Evolutionary conservation across 92 coral and sea anemone genomes (phyloP).

Genomic region (Zoanthus solanderi): DNA sequence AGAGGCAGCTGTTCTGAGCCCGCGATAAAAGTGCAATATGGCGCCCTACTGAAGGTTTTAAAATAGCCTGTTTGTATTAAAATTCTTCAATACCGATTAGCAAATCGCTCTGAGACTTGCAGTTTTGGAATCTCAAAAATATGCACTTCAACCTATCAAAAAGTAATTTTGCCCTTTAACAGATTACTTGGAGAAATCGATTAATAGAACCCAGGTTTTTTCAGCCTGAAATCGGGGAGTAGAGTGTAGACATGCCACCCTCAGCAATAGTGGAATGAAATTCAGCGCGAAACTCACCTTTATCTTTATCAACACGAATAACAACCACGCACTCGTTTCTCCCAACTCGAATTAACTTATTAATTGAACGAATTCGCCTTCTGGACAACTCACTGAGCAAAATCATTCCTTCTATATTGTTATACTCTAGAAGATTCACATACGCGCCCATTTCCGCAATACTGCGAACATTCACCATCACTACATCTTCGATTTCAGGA

Average conservation of each 20-base stretch:
- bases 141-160: too few relatives aligned
- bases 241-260: too few relatives aligned
- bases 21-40: too few relatives aligned
- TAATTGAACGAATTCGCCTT: slow-evolving; percentile 96
- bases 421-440: slow-evolving; percentile 93
- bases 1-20: too few relatives aligned
- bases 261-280: background rate
- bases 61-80: too few relatives aligned
- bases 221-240: background rate
- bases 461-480: slow-evolving; percentile 98
- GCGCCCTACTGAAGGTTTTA: too few relatives aligned
- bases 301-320: slow-evolving; percentile 98
- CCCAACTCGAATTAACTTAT: slow-evolving; percentile 95
- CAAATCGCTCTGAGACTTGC: too few relatives aligned
- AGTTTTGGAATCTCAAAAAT: too few relatives aligned
- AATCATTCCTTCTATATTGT: slow-evolving; percentile 99
- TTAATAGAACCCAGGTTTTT: background rate
- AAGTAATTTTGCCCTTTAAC: too few relatives aligned
- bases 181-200: too few relatives aligned
- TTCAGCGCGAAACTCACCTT: slow-evolving; percentile 71
- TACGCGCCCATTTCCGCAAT: slow-evolving; percentile 99
- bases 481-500: slow-evolving; percentile 99
- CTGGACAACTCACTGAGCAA: slow-evolving; percentile 95
- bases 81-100: too few relatives aligned
- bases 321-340: slow-evolving; percentile 99